Conservation (phyloP, 2,113 vertebrate species). For the Pardalotus punctatus region DNA sequence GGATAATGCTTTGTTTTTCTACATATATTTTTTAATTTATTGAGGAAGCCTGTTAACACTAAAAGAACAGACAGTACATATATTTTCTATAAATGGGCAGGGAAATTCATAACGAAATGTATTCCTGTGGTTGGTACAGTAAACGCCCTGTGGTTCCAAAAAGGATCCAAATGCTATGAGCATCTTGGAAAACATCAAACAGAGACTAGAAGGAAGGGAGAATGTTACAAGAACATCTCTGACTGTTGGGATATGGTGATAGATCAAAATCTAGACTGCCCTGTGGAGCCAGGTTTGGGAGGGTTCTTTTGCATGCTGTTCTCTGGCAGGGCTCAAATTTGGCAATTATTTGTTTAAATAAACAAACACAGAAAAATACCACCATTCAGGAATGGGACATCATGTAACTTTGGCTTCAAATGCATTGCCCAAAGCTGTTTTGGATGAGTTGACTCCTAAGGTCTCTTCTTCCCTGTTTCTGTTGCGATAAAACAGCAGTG, state of each 20-base stretch:
- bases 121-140: not conserved
- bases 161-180: conserved; percentile 16
- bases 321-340: not conserved
- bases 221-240: not conserved
- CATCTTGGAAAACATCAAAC: conserved; percentile 23
- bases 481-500: not conserved
- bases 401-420: conserved; percentile 1
- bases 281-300: not conserved
- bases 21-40: conserved; percentile 57
- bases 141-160: conserved; percentile 19
- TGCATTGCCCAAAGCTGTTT: not conserved
- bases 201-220: not conserved
- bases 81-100: conserved; percentile 27
- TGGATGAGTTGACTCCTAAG: not conserved
- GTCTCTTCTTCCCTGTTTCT: not conserved
- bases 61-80: conserved; percentile 38
- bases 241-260: not conserved
- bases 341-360: conserved; percentile 32
- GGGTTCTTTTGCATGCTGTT: not conserved
- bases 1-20: conserved; percentile 57
- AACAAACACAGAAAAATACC: conserved; percentile 11
- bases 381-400: not conserved
- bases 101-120: not conserved
- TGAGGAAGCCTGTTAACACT: conserved; percentile 36
- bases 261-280: conserved; percentile 7